A percentile compares a stretch with the other conserved stretches of the same genome.
phyloP scores from a whole-genome alignment of 2,888 invertebrate genomes.

The Caenorhabditis macrosperma region DNA sequence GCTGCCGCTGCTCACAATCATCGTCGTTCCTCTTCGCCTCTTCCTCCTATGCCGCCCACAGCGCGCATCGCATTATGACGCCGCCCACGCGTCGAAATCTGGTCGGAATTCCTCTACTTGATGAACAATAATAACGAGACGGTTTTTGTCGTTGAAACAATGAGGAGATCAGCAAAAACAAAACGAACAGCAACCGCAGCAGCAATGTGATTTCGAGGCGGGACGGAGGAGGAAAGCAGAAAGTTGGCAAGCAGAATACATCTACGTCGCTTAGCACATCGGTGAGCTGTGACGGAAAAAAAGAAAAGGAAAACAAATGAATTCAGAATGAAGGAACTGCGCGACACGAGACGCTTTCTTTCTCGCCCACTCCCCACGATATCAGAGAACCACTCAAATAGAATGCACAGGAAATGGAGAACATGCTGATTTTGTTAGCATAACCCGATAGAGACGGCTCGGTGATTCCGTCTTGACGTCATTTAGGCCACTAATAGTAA shows the following conservation, averaged over 20 bases:
- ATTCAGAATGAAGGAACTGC: neutral
- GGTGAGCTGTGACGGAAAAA: neutral
- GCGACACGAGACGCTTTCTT: too few relatives aligned
- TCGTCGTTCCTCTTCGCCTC: neutral
- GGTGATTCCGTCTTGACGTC: slow-evolving; percentile 1
- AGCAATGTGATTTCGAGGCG: neutral
- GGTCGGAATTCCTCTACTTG: neutral
- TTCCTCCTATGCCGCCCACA: slow-evolving; percentile 9
- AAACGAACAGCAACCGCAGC: neutral
- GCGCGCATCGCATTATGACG: slow-evolving; percentile 33
- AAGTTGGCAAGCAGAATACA: too few relatives aligned
- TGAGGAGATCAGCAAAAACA: neutral
- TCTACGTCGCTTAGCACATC: neutral
- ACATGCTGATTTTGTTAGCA: slow-evolving; percentile 13
- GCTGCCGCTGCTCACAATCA: neutral
- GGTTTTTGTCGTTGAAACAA: slow-evolving; percentile 1
- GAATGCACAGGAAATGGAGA: neutral
- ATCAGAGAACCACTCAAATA: neutral
- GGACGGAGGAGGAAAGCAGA: neutral
- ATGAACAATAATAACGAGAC: neutral
- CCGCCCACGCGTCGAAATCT: slow-evolving; percentile 37
- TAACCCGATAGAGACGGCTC: neutral
- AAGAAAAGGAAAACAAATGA: slow-evolving; percentile 1
- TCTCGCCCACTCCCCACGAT: too few relatives aligned
- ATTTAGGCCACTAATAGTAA: neutral